phyloP scores from a whole-genome alignment of 2,888 invertebrate species.

The Pherbina coryleti region DNA sequence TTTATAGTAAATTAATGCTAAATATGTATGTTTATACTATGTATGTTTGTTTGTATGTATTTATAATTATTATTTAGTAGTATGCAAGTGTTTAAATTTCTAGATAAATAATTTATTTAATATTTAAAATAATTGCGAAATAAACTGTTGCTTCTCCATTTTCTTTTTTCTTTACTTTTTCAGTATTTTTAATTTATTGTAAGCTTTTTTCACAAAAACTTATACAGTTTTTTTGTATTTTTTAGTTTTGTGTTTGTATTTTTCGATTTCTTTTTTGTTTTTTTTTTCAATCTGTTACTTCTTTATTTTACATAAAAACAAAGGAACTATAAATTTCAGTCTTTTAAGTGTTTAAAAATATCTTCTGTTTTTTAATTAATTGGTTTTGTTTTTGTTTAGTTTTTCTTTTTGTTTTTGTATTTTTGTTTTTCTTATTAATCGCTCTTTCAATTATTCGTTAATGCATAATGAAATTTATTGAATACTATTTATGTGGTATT shows the following conservation, averaged over 20 bases:
- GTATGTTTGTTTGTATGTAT: background rate
- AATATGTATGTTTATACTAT: background rate
- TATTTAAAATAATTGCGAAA: background rate
- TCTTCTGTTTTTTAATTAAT: conserved; percentile 48
- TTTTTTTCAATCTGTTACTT: conserved; percentile 35
- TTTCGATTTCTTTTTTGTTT: conserved; percentile 24
- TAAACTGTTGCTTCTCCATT: background rate
- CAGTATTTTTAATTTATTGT: background rate
- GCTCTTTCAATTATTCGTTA: background rate
- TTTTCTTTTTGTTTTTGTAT: conserved; percentile 41
- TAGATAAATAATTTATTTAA: too few species aligned
- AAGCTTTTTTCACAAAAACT: background rate
- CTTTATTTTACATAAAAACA: conserved; percentile 69
- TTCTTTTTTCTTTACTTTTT: background rate
- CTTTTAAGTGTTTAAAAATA: conserved; percentile 69
- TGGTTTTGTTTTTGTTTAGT: background rate
- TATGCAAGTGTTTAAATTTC: too few species aligned
- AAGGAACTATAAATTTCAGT: conserved; percentile 71
- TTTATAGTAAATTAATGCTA: background rate
- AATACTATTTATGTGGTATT: background rate
- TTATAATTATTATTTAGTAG: background rate
- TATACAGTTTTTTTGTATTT: background rate
- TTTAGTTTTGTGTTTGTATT: conserved; percentile 24
- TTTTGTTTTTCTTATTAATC: background rate
- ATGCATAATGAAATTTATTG: background rate